Conservation (phyloP, 2,113 vertebrate species). For the Pithys albifrons region DNA sequence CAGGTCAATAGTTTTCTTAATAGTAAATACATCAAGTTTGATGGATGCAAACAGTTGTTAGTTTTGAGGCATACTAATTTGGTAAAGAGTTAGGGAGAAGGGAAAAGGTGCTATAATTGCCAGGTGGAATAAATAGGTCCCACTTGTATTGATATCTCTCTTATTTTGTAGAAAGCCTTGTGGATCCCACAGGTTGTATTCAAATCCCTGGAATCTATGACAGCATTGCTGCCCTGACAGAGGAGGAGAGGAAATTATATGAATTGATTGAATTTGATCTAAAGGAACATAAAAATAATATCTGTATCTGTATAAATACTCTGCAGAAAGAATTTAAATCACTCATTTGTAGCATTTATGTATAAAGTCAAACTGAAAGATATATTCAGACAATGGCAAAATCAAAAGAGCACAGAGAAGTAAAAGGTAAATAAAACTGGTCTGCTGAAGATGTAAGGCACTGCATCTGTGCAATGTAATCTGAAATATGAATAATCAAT, state of each 20-base stretch:
- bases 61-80: background rate
- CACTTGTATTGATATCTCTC: background rate
- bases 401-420: background rate
- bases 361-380: background rate
- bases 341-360: background rate
- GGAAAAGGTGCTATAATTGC: background rate
- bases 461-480: background rate
- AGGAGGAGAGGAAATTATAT: constrained; percentile 82
- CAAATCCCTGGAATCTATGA: constrained; percentile 88
- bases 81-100: background rate
- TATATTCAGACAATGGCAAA: background rate
- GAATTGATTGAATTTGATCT: constrained; percentile 83
- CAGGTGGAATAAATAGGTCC: background rate
- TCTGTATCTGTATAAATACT: background rate
- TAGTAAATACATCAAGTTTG: background rate
- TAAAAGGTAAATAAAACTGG: background rate
- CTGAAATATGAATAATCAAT: background rate
- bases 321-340: background rate
- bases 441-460: background rate
- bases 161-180: constrained; percentile 80
- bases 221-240: constrained; percentile 76
- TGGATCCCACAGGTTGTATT: constrained; percentile 84
- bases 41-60: background rate
- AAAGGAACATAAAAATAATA: constrained; percentile 77
- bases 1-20: background rate